Evolutionary conservation across 1,140 invertebrate genomes (phyloP), one percentile per base, ranked within the genome.

Genomic region (Bradynema listronoti): DNA sequence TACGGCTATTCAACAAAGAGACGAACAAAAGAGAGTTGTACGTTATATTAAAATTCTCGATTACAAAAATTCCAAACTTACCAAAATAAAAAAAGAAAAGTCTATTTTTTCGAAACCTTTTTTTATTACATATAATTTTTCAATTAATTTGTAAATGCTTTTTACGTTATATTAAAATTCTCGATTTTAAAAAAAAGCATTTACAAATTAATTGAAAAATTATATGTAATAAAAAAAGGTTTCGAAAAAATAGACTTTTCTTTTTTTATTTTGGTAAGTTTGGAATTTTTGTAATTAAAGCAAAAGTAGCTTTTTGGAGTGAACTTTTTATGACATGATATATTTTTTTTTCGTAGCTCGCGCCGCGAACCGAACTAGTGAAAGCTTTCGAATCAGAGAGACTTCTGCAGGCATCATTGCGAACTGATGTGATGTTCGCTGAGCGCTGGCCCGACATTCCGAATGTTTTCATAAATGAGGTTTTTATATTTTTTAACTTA

Each of bases 381-480:
- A 61, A 61, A 19, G 50, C 56, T 25, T 42, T 61, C n/a, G 11
- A 39, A 30, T 22, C 9, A 24, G 30, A 24, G 9, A 2, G n/a
- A n/a, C n/a, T n/a, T n/a, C n/a, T n/a, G n/a, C n/a, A n/a, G n/a
- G n/a, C n/a, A n/a, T n/a, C n/a, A n/a, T n/a, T n/a, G n/a, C n/a
- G n/a, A n/a, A 50, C 11, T 22, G 27, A 67, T 36, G n/a, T 34
- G 11, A 11, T 50, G 2, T 71, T 57, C 47, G 19, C 14, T 4
- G 29, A 56, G 7, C 50, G 58, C 43, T 72, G 69, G 69, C 30
- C 25, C 6, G 53, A 75, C 41, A 45, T 56, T 29, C 62, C 69
- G n/a, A 39, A 68, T 33, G 56, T 75, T 34, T 50, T 52, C 45
- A 69, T 69, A 11, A 51, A 63, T 34, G 50, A 63, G 46, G 59